Evolutionary conservation across 2,797 vertebrate species (phyloP).

Genomic region (Chromobotia macracanthus): DNA sequence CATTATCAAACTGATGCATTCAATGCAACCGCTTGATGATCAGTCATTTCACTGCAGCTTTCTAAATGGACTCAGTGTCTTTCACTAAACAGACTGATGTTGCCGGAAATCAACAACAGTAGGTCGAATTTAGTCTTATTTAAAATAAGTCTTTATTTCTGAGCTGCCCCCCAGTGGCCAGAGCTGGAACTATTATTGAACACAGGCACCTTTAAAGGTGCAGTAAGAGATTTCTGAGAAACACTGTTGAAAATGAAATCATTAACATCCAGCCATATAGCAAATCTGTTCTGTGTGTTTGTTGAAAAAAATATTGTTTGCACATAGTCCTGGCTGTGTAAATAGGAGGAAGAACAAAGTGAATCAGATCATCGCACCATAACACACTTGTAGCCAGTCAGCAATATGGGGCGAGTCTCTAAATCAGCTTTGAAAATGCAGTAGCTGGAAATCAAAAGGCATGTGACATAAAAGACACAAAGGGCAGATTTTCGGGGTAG

Average conservation of each 20-base stretch:
- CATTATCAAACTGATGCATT: conserved; percentile 10
- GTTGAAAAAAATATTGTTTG: too few relatives aligned
- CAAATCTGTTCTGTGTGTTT: too few relatives aligned
- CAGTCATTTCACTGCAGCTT: background rate
- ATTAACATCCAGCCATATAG: too few relatives aligned
- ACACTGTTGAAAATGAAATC: too few relatives aligned
- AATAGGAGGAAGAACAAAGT: too few relatives aligned
- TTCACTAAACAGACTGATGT: background rate
- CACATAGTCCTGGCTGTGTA: too few relatives aligned
- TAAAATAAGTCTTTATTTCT: background rate
- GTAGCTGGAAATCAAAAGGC: background rate
- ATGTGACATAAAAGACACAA: too few relatives aligned
- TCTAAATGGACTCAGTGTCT: background rate
- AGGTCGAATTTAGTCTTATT: background rate
- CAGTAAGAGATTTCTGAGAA: too few relatives aligned
- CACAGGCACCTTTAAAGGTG: too few relatives aligned
- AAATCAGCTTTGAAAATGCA: background rate
- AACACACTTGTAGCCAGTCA: too few relatives aligned
- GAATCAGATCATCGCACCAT: too few relatives aligned
- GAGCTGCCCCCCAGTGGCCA: background rate
- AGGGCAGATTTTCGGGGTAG: background rate
- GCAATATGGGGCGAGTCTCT: too few relatives aligned
- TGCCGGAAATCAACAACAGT: background rate
- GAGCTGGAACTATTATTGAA: background rate
- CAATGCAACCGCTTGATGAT: conserved; percentile 4